A percentile compares a stretch with the other conserved stretches of the same genome.
Evolutionary conservation across 2,888 invertebrate genomes (phyloP).

Genomic region (Cristatella mucedo): DNA sequence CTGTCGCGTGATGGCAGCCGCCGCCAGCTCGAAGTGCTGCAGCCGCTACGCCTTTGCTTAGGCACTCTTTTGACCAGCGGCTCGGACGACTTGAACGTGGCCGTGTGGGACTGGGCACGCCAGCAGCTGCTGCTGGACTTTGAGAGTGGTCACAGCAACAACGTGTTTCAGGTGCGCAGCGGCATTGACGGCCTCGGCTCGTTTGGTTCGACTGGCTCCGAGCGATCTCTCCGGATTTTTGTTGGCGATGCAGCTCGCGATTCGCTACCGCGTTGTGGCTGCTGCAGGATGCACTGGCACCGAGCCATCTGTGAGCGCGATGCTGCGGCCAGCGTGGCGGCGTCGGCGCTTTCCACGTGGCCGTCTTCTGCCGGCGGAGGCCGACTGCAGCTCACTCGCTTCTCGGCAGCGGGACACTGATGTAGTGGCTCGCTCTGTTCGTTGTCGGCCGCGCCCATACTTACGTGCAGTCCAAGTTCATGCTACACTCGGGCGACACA

Average conservation of each 20-base stretch:
- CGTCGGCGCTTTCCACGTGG: no score
- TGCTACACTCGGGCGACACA: conserved; percentile 59
- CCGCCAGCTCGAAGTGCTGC: background rate
- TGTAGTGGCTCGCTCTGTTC: no score
- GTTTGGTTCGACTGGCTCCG: conserved; percentile 9
- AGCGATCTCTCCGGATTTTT: background rate
- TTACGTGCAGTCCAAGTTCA: conserved; percentile 57
- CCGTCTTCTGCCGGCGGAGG: no score
- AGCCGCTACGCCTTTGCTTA: conserved; percentile 13
- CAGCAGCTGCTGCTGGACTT: conserved; percentile 51
- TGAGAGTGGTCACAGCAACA: conserved; percentile 64
- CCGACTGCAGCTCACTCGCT: no score
- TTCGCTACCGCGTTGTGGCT: no score
- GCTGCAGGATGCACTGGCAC: no score
- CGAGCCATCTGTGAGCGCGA: no score
- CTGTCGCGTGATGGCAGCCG: background rate
- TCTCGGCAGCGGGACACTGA: no score
- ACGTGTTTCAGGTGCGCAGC: conserved; percentile 61
- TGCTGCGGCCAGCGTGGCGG: no score
- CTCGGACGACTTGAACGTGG: conserved; percentile 70
- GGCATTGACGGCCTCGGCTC: no score
- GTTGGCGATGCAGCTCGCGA: no score
- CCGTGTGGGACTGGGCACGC: conserved; percentile 78
- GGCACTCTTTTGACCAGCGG: conserved; percentile 64
- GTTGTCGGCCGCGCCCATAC: background rate